Evolutionary conservation across 2,888 invertebrate genomes (phyloP).

Genomic region (Netelia virgata): DNA sequence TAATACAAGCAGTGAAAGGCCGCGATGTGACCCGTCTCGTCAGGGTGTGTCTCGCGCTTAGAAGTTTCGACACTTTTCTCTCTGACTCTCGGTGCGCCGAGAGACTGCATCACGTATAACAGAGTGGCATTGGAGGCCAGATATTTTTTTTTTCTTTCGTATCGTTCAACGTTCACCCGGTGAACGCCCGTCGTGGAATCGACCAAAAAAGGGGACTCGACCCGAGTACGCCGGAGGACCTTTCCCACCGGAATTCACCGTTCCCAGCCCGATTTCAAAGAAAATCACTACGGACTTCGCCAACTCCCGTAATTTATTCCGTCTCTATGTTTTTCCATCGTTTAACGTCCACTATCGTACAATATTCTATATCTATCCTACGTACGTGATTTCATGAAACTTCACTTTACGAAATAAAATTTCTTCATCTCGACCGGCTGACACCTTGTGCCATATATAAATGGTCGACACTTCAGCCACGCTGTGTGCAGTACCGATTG

Average conservation of each 20-base stretch:
- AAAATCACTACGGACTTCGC: constrained; percentile 19
- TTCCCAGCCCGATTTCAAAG: background rate
- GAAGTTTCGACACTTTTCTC: constrained; percentile 70
- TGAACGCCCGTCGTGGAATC: background rate
- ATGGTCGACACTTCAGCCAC: background rate
- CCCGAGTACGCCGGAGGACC: constrained; percentile 33
- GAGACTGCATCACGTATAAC: constrained; percentile 11
- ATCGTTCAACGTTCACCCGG: constrained; percentile 17
- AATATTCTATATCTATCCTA: background rate
- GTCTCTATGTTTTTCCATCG: constrained; percentile 1
- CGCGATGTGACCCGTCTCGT: constrained; percentile 64
- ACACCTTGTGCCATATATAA: constrained; percentile 6
- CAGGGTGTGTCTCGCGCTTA: constrained; percentile 68
- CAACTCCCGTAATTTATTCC: constrained; percentile 17
- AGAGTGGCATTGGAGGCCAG: constrained; percentile 26
- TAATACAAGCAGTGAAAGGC: constrained; percentile 74
- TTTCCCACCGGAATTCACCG: constrained; percentile 38
- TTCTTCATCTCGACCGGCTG: constrained; percentile 5
- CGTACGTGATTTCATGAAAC: constrained; percentile 8
- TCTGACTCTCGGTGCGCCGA: constrained; percentile 10
- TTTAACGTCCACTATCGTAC: background rate
- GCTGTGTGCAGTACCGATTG: constrained; percentile 3
- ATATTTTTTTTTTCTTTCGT: constrained; percentile 37
- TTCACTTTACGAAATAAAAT: constrained; percentile 29
- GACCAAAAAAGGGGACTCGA: constrained; percentile 53